A percentile compares a stretch with the other conserved stretches of the same genome.
Evolutionary conservation across 2,797 vertebrate genomes (phyloP).

Genomic region (Gymnoscopelus microlampas): DNA sequence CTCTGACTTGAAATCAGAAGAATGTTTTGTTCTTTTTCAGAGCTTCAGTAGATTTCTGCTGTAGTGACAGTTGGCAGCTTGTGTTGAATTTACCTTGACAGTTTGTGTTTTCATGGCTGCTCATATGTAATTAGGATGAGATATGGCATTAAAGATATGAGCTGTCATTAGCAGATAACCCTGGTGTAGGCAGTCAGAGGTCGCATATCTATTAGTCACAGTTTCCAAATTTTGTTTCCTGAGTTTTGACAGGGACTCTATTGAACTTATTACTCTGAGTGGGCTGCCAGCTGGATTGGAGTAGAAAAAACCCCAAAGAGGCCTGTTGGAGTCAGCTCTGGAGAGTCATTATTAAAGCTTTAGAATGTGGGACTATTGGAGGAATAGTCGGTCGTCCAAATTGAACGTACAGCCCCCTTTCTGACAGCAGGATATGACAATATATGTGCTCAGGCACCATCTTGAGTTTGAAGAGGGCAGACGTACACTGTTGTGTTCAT

Average conservation of each 20-base stretch:
- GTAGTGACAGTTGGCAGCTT: constrained; percentile 53
- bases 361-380: constrained; percentile 45
- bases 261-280: constrained; percentile 37
- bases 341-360: constrained; percentile 62
- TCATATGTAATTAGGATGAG: constrained; percentile 55
- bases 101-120: constrained; percentile 43
- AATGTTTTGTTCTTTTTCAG: constrained; percentile 58
- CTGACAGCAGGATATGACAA: constrained; percentile 64
- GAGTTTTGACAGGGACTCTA: constrained; percentile 44
- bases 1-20: constrained; percentile 55
- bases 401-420: constrained; percentile 48
- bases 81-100: constrained; percentile 49
- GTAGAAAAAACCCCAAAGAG: constrained; percentile 43
- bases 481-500: constrained; percentile 55
- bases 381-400: constrained; percentile 51
- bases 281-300: constrained; percentile 35
- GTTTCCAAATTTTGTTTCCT: constrained; percentile 45
- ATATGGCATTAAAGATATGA: constrained; percentile 42
- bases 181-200: constrained; percentile 48
- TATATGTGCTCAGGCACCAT: constrained; percentile 42
- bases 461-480: constrained; percentile 54
- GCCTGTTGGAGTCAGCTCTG: constrained; percentile 52
- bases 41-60: constrained; percentile 34
- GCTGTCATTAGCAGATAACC: constrained; percentile 51
- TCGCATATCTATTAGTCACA: constrained; percentile 45